Evolutionary conservation across 1,140 invertebrate genomes (phyloP).

Genomic region (Heliconius himera): DNA sequence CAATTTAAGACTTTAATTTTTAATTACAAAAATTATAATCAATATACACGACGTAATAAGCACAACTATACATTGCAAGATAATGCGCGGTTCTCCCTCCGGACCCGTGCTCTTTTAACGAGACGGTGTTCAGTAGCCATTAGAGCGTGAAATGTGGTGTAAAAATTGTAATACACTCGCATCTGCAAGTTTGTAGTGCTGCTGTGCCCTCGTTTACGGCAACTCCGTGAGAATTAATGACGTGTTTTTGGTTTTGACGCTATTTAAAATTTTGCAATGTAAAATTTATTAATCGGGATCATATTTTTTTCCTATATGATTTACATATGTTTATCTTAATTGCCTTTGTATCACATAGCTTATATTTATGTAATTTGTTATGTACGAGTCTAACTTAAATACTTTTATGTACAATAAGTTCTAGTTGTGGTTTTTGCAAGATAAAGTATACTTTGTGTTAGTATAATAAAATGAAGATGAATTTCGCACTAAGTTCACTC

Average conservation of each 20-base stretch:
- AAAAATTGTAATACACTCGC: conserved; percentile 2
- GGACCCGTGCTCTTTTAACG: background rate
- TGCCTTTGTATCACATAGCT: too few relatives aligned
- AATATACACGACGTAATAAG: background rate
- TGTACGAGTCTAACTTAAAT: too few relatives aligned
- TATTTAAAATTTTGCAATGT: background rate
- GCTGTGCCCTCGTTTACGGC: background rate
- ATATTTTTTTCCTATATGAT: too few relatives aligned
- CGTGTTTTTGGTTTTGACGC: background rate
- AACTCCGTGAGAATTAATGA: background rate
- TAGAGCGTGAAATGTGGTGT: background rate
- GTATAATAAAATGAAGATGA: too few relatives aligned
- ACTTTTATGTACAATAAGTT: too few relatives aligned
- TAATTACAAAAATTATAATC: background rate
- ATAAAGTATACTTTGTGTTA: too few relatives aligned
- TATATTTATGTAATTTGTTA: too few relatives aligned
- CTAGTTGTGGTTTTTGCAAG: too few relatives aligned
- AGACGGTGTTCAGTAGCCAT: background rate
- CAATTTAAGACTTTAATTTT: background rate
- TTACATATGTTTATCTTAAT: too few relatives aligned
- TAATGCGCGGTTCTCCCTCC: background rate
- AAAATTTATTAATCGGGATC: too few relatives aligned
- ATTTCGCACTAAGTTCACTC: too few relatives aligned
- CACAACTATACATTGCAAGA: background rate
- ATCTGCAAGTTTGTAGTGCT: background rate